phyloP scores from a whole-genome alignment of 2,113 vertebrate genomes.

The Heterotis niloticus region DNA sequence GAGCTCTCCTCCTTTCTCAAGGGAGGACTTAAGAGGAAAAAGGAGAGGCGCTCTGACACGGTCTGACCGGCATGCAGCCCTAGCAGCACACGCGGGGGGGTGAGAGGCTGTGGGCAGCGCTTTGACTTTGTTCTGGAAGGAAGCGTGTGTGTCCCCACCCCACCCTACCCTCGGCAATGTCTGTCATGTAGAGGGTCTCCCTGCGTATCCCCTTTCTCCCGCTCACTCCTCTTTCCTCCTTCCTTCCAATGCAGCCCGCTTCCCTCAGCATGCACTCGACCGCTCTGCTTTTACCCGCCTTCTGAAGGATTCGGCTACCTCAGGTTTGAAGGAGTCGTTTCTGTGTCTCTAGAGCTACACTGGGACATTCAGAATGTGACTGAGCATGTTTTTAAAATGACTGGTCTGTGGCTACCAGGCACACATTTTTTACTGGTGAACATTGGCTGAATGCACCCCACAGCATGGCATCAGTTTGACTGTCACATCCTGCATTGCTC shows the following conservation, averaged over 20 bases:
- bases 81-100: background rate
- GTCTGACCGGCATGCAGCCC: background rate
- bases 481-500: constrained; percentile 30
- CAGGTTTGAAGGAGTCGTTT: background rate
- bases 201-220: constrained; percentile 20
- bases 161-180: constrained; percentile 24
- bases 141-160: too few relatives aligned
- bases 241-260: constrained; percentile 5
- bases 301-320: background rate
- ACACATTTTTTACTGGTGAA: constrained; percentile 4
- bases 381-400: background rate
- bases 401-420: background rate
- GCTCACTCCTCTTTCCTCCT: constrained; percentile 1
- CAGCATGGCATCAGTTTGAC: constrained; percentile 11
- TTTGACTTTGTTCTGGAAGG: constrained; percentile 31
- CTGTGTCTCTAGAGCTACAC: background rate
- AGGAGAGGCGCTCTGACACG: constrained; percentile 8
- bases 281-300: background rate
- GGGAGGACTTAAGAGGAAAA: constrained; percentile 1
- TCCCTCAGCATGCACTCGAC: constrained; percentile 2
- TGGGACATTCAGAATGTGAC: background rate
- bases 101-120: background rate
- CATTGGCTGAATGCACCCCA: background rate
- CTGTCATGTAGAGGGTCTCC: background rate
- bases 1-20: background rate